Evolutionary conservation across 2,888 invertebrate species (phyloP), one percentile per base, ranked within the genome.

Genomic region (Rhaphigaster nebulosa): DNA sequence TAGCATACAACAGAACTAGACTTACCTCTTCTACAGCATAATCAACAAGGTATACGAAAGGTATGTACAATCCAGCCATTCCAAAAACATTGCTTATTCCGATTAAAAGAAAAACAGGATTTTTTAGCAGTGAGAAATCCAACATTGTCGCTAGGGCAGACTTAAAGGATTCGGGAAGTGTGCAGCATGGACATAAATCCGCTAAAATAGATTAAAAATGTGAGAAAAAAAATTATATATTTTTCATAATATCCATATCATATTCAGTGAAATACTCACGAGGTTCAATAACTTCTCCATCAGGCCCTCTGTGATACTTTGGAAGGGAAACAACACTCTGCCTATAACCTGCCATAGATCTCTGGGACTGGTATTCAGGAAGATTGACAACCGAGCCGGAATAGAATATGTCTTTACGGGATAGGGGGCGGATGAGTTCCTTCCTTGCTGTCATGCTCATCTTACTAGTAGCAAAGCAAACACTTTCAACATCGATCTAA

Each of bases 351-450:
- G 97, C 96, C 90, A 99, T 95, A 3, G 98, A 98, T 93, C 98
- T 97, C 94, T 98, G 98, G 91, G 98, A 98, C 94, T 97, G 97
- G 94, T 97, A 99, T 94, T 98, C 98, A 0, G 98, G 98, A 93
- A 99, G 95, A 94, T 99, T 98, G 91, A 97, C 95, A 45, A 99
- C 97, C 87, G 98, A 98, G 54, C 99, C 99, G 5, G 98, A 98
- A 94, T 99, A 99, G 95, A 99, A 99, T 93, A 99, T 99, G 94
- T 99, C 99, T 93, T 98, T 98, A 90, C 98, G 95, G 15, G 98
- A 98, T 94, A 99, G 94, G 6, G 99, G 99, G 34, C 98, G 96
- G 29, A 98, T 96, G 95, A 98, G 95, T 93, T 95, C 95, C 91
- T 94, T 94, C 56, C 93, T 93, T 20, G 92, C 92, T 91, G 93